Evolutionary conservation across 2,888 invertebrate species (phyloP).

Genomic region (Dryocosmus kuriphilus): DNA sequence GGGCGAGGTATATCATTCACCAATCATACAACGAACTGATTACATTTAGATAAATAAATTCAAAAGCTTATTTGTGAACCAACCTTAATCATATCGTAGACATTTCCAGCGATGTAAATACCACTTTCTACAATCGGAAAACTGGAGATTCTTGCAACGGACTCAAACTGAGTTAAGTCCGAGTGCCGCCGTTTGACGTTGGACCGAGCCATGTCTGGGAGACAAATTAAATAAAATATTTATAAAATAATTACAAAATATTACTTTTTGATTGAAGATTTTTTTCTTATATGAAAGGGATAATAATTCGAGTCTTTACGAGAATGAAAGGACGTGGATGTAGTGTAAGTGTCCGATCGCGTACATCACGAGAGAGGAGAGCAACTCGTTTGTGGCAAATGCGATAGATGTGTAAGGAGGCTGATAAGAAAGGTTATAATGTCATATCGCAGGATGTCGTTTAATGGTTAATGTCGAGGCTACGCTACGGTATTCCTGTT

Average conservation of each 20-base stretch:
- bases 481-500: slow-evolving; percentile 29
- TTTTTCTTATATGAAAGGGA: background rate
- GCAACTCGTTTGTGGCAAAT: slow-evolving; percentile 10
- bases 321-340: slow-evolving; percentile 47
- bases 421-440: slow-evolving; percentile 65
- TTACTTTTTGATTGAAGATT: background rate
- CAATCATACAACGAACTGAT: too few species aligned
- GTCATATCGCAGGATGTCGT: slow-evolving; percentile 58
- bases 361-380: slow-evolving; percentile 44
- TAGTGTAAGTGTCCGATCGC: slow-evolving; percentile 38
- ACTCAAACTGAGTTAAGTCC: slow-evolving; percentile 82
- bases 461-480: slow-evolving; percentile 63
- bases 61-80: background rate
- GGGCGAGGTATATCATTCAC: too few species aligned
- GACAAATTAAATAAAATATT: slow-evolving; percentile 3
- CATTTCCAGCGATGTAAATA: slow-evolving; percentile 85
- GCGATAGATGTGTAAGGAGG: slow-evolving; percentile 42
- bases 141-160: slow-evolving; percentile 86
- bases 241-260: background rate
- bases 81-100: slow-evolving; percentile 89
- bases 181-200: slow-evolving; percentile 65
- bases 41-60: too few species aligned
- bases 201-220: slow-evolving; percentile 65
- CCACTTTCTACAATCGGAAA: slow-evolving; percentile 91
- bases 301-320: background rate